Percentiles rank a stretch among this genome's conserved stretches.
These are phyloP conservation scores for Aplysia californica DNA, from an alignment of 1,140 invertebrate species.

Conservation along the genomic window DNA sequence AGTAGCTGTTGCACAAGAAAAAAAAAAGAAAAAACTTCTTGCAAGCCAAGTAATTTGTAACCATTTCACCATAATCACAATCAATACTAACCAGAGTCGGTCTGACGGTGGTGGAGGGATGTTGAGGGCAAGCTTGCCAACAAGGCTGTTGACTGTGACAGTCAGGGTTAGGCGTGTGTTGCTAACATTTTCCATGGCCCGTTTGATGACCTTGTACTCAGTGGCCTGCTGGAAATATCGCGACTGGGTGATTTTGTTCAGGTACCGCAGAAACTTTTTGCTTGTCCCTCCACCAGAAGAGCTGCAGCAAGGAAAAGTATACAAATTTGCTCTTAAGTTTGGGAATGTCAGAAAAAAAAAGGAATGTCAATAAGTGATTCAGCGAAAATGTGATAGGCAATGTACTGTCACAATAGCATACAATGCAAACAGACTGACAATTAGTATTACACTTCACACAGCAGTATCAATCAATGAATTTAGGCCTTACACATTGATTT, in stretches of 20 bases:
- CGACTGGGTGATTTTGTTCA: slow-evolving; percentile 90
- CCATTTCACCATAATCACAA: too few species aligned
- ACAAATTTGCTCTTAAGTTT: too few species aligned
- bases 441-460: too few species aligned
- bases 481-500: too few species aligned
- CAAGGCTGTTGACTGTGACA: slow-evolving; percentile 86
- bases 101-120: slow-evolving; percentile 94
- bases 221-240: slow-evolving; percentile 87
- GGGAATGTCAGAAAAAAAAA: too few species aligned
- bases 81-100: slow-evolving; percentile 80
- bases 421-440: too few species aligned
- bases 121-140: slow-evolving; percentile 89
- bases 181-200: slow-evolving; percentile 76
- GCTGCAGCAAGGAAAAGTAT: too few species aligned
- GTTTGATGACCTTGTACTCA: slow-evolving; percentile 72
- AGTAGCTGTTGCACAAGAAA: not conserved
- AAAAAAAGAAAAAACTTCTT: not conserved
- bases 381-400: too few species aligned
- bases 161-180: slow-evolving; percentile 91
- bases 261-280: slow-evolving; percentile 85
- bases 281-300: slow-evolving; percentile 66
- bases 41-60: too few species aligned
- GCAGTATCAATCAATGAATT: too few species aligned
- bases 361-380: too few species aligned
- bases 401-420: too few species aligned